phyloP scores from a whole-genome alignment of 2,797 vertebrate genomes.

The Pseudochirops corinnae region DNA sequence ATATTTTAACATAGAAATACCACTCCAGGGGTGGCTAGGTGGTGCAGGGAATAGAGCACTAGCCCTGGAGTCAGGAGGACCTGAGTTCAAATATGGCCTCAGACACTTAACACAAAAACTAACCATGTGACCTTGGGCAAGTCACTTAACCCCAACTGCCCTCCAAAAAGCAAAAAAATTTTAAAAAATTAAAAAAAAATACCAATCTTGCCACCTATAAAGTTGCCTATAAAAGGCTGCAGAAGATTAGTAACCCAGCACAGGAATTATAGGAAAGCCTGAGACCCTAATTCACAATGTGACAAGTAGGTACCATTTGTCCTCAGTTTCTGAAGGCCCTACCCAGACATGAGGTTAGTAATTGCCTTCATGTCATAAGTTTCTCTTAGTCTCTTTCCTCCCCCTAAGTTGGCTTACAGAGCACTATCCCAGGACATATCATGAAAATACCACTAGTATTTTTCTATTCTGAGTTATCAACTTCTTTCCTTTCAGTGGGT shows the following conservation, averaged over 20 bases:
- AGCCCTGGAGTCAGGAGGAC: too few species aligned
- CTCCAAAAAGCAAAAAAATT: too few species aligned
- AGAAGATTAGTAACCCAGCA: neutral
- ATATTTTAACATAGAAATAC: neutral
- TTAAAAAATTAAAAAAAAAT: neutral
- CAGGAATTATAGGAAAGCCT: neutral
- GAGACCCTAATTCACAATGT: neutral
- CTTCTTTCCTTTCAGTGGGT: neutral
- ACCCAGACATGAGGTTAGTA: neutral
- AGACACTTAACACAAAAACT: too few species aligned
- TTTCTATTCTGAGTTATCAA: neutral
- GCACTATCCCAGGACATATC: neutral
- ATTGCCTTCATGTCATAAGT: neutral
- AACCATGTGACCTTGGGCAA: too few species aligned
- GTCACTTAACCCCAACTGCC: too few species aligned
- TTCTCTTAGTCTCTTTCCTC: neutral
- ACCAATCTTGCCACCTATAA: neutral
- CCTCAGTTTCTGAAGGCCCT: neutral
- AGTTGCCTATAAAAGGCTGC: neutral
- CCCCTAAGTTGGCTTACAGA: neutral
- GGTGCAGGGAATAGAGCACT: too few species aligned
- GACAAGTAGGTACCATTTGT: neutral
- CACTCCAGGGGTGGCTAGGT: neutral
- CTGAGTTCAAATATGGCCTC: too few species aligned
- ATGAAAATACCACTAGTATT: neutral